Evolutionary conservation across 2,888 invertebrate species (phyloP).

Genomic region (Reticulitermes lucifugus): DNA sequence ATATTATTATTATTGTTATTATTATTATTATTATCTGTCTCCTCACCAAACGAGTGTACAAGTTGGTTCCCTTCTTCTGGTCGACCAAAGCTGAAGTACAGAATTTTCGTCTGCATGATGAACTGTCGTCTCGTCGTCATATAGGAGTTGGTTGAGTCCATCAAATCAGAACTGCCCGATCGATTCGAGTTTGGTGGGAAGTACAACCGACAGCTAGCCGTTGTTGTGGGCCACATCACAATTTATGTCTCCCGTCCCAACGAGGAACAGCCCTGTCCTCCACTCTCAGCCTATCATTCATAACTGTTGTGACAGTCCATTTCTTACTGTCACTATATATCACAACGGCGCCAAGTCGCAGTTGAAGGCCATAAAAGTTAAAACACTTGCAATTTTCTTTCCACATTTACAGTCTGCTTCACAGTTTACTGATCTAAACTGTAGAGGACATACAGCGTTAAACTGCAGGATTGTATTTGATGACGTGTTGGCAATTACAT

Average conservation of each 20-base stretch:
- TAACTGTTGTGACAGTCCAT: not conserved
- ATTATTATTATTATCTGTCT: not conserved
- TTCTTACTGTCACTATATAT: no score
- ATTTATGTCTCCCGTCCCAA: conserved; percentile 44
- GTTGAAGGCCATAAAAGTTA: no score
- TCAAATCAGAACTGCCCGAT: conserved; percentile 48
- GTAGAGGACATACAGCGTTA: no score
- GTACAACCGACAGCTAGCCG: conserved; percentile 72
- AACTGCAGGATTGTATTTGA: no score
- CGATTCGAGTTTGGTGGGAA: conserved; percentile 61
- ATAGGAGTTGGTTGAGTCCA: not conserved
- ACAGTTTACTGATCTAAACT: no score
- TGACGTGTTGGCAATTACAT: no score
- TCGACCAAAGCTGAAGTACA: conserved; percentile 10
- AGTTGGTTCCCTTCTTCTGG: conserved; percentile 14
- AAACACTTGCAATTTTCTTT: no score
- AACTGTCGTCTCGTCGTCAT: conserved; percentile 11
- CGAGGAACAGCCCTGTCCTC: conserved; percentile 43
- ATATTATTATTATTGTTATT: not conserved
- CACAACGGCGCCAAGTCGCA: no score
- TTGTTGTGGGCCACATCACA: conserved; percentile 72
- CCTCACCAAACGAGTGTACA: not conserved
- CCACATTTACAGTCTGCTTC: no score
- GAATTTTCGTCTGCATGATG: conserved; percentile 10
- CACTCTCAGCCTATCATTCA: conserved; percentile 10